Conservation (phyloP, 2,888 invertebrate genomes). For the Ornithoptera alexandrae region DNA sequence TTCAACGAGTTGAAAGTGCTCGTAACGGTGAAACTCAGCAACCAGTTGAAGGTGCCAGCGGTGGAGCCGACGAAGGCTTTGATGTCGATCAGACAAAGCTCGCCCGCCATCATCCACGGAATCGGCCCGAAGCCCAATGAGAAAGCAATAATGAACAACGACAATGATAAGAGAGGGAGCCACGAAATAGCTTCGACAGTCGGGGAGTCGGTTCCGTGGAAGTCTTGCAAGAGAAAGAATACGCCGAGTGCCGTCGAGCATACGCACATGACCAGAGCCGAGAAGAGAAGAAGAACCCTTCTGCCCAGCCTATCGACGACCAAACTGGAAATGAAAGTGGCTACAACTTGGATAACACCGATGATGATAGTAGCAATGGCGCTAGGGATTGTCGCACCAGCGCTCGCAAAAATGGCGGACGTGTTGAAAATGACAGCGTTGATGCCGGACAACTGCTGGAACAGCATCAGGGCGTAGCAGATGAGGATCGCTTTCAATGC, state of each 20-base stretch:
- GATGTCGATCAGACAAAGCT: conserved; percentile 89
- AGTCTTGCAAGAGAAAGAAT: conserved; percentile 81
- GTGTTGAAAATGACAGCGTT: conserved; percentile 92
- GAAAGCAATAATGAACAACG: conserved; percentile 89
- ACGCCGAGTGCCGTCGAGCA: conserved; percentile 85
- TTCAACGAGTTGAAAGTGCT: conserved; percentile 84
- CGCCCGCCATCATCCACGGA: conserved; percentile 91
- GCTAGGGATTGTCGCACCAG: conserved; percentile 80
- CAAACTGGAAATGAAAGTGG: conserved; percentile 86
- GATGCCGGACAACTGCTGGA: conserved; percentile 92
- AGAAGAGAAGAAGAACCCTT: conserved; percentile 85
- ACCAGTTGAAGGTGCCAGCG: conserved; percentile 90
- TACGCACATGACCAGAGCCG: conserved; percentile 85
- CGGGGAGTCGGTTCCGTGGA: conserved; percentile 47
- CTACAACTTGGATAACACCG: conserved; percentile 89
- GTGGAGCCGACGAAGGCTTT: conserved; percentile 88
- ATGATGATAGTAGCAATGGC: conserved; percentile 87
- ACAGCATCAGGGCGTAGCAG: conserved; percentile 90
- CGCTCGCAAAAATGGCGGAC: conserved; percentile 84
- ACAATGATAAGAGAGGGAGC: conserved; percentile 87
- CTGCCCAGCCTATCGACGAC: conserved; percentile 91
- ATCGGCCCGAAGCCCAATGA: conserved; percentile 93
- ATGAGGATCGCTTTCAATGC: conserved; percentile 85
- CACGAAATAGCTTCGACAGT: conserved; percentile 82
- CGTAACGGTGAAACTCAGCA: conserved; percentile 89